phyloP scores from a whole-genome alignment of 2,797 vertebrate genomes.

The Pogoniulus pusillus region DNA sequence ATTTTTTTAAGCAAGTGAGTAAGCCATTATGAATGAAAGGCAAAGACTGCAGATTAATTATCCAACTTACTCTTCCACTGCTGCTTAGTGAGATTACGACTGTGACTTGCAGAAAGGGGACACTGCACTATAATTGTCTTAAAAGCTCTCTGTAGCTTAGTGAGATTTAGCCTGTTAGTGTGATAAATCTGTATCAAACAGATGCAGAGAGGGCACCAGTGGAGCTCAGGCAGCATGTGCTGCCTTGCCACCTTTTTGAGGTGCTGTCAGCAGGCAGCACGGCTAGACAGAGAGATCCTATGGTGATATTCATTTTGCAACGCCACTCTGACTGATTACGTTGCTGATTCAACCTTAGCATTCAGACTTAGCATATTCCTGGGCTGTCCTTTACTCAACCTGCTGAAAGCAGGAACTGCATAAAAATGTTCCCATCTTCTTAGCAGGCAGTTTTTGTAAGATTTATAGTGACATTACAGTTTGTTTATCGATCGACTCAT shows the following conservation, averaged over 20 bases:
- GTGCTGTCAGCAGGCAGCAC: neutral
- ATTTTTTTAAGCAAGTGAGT: neutral
- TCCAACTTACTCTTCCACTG: neutral
- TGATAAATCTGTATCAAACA: slow-evolving; percentile 37
- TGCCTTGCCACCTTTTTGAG: neutral
- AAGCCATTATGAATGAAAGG: slow-evolving; percentile 50
- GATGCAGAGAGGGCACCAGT: slow-evolving; percentile 4
- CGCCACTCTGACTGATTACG: neutral
- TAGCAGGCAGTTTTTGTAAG: slow-evolving; percentile 18
- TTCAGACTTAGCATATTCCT: neutral
- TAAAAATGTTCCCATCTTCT: slow-evolving; percentile 25
- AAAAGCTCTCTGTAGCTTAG: slow-evolving; percentile 68
- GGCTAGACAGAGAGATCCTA: neutral
- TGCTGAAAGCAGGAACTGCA: slow-evolving; percentile 21
- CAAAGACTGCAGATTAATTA: slow-evolving; percentile 57
- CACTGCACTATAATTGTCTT: slow-evolving; percentile 62
- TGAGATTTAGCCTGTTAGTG: slow-evolving; percentile 45
- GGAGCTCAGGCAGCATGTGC: neutral
- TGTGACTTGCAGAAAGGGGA: slow-evolving; percentile 47
- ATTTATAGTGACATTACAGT: slow-evolving; percentile 33
- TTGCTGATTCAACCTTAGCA: slow-evolving; percentile 2
- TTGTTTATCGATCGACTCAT: slow-evolving; percentile 46
- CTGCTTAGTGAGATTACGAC: slow-evolving; percentile 34
- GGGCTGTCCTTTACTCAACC: neutral
- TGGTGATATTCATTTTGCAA: neutral